phyloP scores from a whole-genome alignment of 2,888 invertebrate species.

The Trachelus stipa region DNA sequence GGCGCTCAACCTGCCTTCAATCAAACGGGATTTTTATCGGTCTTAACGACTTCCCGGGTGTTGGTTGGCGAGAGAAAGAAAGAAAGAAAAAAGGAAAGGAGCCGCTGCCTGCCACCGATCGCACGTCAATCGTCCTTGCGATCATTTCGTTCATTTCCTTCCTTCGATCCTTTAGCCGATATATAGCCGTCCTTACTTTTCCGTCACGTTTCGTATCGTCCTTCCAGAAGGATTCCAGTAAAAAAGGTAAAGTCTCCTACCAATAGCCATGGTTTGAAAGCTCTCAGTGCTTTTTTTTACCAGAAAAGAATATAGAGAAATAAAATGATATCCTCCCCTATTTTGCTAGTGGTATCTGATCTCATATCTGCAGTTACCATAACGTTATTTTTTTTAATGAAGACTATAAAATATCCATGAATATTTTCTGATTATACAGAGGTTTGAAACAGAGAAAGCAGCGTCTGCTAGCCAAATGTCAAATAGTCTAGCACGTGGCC shows the following conservation, averaged over 20 bases:
- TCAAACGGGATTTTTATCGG: conserved; percentile 42
- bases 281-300: neutral
- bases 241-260: neutral
- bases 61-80: conserved; percentile 7
- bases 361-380: neutral
- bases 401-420: neutral
- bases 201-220: neutral
- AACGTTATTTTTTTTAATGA: neutral
- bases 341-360: neutral
- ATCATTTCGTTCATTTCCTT: neutral
- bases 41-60: conserved; percentile 33
- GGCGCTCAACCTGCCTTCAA: conserved; percentile 31
- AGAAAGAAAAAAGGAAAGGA: conserved; percentile 8
- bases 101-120: neutral
- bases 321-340: neutral
- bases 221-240: neutral
- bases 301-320: neutral
- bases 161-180: neutral
- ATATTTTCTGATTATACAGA: too few species aligned
- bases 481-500: too few species aligned
- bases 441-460: too few species aligned
- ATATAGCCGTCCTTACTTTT: neutral
- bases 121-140: neutral
- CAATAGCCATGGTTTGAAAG: neutral
- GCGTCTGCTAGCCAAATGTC: too few species aligned